Evolutionary conservation across 2,797 vertebrate species (phyloP), one percentile per base, ranked within the genome.

Genomic region (Chelon auratus): DNA sequence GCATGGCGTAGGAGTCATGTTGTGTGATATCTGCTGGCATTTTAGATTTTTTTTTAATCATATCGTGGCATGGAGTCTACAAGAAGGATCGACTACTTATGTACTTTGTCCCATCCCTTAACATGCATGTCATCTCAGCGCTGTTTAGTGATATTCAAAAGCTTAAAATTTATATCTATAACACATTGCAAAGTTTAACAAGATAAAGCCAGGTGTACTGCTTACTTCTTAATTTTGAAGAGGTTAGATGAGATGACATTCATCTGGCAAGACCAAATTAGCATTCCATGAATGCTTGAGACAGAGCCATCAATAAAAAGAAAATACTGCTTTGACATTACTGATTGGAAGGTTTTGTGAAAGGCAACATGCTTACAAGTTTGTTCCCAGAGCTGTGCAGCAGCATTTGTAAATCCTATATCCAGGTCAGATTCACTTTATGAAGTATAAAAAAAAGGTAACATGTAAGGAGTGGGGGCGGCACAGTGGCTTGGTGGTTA

Each of bases 291-390:
- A 58, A 53, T 20, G 56, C 17, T 10, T 37, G 37, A 40, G 18
- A 47, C 22, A 8, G 33, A 37, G 22, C 24, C 43, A 47, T 72
- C 13, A 53, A 1, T 20, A 12, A 51, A 51, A 2, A 11, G 36
- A 0, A 56, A 24, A 24, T 22, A 64, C 24, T 62, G 62, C 53
- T 71, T 33, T 51, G 22, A 40, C 30, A 14, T 45, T 3, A 9
- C 33, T 69, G 55, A 82, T 57, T 64, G 14, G 17, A 64, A 64
- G 43, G 13, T 48, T 18, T 45, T 26, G 30, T 53, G 17, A 76
- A 33, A 47, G 9, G 45, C 39, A 20, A 30, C 18, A 26, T 33
- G 5, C 3, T 22, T 3, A 36, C 9, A 14, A 5, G 40, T 55
- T 66, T 39, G n/a, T 3, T 22, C 13, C 9, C 24, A 13, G 0